Evolutionary conservation across 30 jellyfish, hydroid and myxozoan species (phyloP), one percentile per base, ranked within the genome.

Genomic region (Turritopsis dohrnii): DNA sequence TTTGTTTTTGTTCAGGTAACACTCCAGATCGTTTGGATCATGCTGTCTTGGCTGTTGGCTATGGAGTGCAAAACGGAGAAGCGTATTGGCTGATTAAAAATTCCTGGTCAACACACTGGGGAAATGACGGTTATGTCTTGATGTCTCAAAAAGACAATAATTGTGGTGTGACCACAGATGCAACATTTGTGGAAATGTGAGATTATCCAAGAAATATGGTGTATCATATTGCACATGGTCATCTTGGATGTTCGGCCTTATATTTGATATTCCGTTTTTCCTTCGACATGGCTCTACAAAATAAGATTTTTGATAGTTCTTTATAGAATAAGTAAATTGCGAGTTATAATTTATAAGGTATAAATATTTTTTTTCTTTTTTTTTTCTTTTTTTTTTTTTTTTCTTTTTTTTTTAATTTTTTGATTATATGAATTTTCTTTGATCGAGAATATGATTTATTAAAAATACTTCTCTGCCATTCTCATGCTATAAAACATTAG

Each of bases 151-250:
- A 52, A 52, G 89, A 85, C 76, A 85, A 85, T 90, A 85, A 85
- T 73, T 85, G 92, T 54, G 92, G 92, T 24, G 92, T 85, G 73
- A 96, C 98, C 52, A 93, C 98, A 20, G 96, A 85, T 74, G 96
- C 98, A 9, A 88, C 98, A 41, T 93, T 16, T 80, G 98, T 93
- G 76, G 79, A 72, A 1, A 21, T 90, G 95, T 21, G 23, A 41
- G 13, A 41, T 41, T 13, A 5, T 41, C 60, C 60, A 41, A 41
- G 60, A 41, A 41, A 3, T 41, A 3, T 41, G 60, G 9, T 41
- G 60, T 41, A n/a, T n/a, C n/a, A n/a, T 41, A 13, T 3, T 41
- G 5, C 13, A 41, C 13, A 3, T 41, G 5, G 5, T 41, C 60
- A 5, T 5, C 9, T 41, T 41, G 60, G 60, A 41, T 41, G 60